Conservation (phyloP, 1,140 invertebrate species). For the Drosophila micromelanica region DNA sequence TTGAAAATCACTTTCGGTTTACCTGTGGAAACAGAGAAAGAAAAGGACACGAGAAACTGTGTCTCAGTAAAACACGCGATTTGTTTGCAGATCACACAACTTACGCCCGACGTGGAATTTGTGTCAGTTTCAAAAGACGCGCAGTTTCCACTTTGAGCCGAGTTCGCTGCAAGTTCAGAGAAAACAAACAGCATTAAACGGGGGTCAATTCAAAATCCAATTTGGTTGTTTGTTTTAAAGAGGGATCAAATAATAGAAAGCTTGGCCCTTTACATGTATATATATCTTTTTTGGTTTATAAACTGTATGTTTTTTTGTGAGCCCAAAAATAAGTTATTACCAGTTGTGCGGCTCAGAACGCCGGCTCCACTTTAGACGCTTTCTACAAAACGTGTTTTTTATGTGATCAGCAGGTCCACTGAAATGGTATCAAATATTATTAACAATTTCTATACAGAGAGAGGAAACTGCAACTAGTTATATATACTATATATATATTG, state of each 20-base stretch:
- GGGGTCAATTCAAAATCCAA: background rate
- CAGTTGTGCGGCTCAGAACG: conserved; percentile 44
- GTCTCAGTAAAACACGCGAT: conserved; percentile 38
- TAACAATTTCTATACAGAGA: conserved; percentile 25
- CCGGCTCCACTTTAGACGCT: conserved; percentile 10
- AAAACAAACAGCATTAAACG: conserved; percentile 51
- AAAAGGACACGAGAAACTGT: conserved; percentile 26
- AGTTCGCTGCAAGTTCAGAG: conserved; percentile 64
- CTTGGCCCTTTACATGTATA: conserved; percentile 15
- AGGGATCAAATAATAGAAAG: conserved; percentile 21
- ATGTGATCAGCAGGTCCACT: conserved; percentile 49
- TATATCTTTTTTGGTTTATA: conserved; percentile 3
- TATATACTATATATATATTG: conserved; percentile 29
- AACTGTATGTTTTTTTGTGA: conserved; percentile 14
- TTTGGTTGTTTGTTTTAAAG: background rate
- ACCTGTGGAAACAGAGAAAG: conserved; percentile 18
- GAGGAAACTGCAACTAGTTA: conserved; percentile 1
- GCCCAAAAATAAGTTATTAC: conserved; percentile 67
- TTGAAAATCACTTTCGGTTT: conserved; percentile 4
- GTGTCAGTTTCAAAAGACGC: conserved; percentile 41
- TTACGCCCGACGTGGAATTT: conserved; percentile 46
- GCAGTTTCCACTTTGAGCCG: conserved; percentile 35
- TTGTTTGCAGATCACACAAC: conserved; percentile 26
- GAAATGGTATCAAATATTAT: conserved; percentile 71
- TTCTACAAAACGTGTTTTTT: conserved; percentile 12